Evolutionary conservation across 2,113 vertebrate species (phyloP), one percentile per base, ranked within the genome.

Genomic region (Marmota monax): DNA sequence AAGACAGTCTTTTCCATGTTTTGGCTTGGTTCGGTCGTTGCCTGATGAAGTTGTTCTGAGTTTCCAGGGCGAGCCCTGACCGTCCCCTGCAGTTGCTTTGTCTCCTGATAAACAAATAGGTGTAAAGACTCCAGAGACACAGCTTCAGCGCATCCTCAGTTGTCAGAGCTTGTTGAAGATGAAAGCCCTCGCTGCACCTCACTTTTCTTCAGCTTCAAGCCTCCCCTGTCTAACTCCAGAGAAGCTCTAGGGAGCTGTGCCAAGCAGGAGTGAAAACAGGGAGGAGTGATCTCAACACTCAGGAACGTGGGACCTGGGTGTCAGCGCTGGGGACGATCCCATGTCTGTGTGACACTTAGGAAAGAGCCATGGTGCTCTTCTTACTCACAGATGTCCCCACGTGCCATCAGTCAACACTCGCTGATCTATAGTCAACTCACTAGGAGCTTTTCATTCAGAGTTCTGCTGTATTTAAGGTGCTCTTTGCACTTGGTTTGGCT

Each of bases 301-400:
- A 0, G 17, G 16, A 67, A 48, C 32, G 39, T 2, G 1, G 18
- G 23, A 10, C 1, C 39, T 25, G 58, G 65, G 27, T 2, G 20
- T 34, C 12, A 5, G 4, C 7, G 0, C 58, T 0, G 45, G 23
- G 37, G 5, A 22, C 11, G 3, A 12, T 65, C 25, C 63, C 63
- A 32, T 27, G 11, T 7, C 56, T 56, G 17, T 56, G 17, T 56
- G 56, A 18, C 56, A 56, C 56, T 56, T 56, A 56, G 14, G 32
- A 69, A 63, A 70, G 0, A 67, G 72, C 72, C 56, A n/a, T 22
- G 5, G 37, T n/a, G 18, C 27, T 0, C 82, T 29, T 2, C 29
- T 48, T 29, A 9, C 11, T 32, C 58, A 3, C 85, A 9, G 80
- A 9, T 0, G 23, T 37, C 22, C 22, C 58, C 11, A 2, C 0